Evolutionary conservation across 2,888 invertebrate species (phyloP), one percentile per base, ranked within the genome.

Genomic region (Drosophila austrosaltans): DNA sequence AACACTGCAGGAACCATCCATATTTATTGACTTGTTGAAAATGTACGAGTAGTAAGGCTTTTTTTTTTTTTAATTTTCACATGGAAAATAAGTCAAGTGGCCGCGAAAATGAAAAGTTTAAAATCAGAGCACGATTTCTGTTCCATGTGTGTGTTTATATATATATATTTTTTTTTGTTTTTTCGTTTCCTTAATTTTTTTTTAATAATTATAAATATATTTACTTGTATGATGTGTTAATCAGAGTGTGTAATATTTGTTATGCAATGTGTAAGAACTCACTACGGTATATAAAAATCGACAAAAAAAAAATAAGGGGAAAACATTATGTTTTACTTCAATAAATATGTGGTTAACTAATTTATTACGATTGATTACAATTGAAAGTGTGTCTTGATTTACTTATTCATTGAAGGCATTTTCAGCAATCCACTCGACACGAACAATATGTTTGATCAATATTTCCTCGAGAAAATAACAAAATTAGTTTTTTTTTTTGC

Each of bases 251-350:
- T 83, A 84, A 79, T 83, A 75, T 70, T 87, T 82, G 87, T 87
- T 82, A 87, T 82, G 87, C 87, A 82, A 86, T 82, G 83, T 81
- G 69, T 86, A 86, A 86, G 86, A 72, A 80, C 63, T 80, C 71
- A 72, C 61, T 76, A 82, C 73, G 63, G 66, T 85, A 76, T 78
- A 79, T 30, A 73, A 53, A 68, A 74, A 65, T 48, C 25, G 32
- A 64, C 58, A 44, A 44, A 48, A 16, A 16, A 16, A 16, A 16
- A 16, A 16, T 16, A 16, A 48, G 48, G 10, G 44, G 16, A 65
- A 64, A 42, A 44, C 20, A 39, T 53, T 56, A 60, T 42, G 54
- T 48, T 58, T 69, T 63, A 56, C 36, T 54, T 36, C 8, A 63
- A 75, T 64, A 66, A 66, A 70, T 69, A 70, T 81, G 82, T 87